phyloP scores from a whole-genome alignment of 2,113 vertebrate species.

The Arvicanthis niloticus region DNA sequence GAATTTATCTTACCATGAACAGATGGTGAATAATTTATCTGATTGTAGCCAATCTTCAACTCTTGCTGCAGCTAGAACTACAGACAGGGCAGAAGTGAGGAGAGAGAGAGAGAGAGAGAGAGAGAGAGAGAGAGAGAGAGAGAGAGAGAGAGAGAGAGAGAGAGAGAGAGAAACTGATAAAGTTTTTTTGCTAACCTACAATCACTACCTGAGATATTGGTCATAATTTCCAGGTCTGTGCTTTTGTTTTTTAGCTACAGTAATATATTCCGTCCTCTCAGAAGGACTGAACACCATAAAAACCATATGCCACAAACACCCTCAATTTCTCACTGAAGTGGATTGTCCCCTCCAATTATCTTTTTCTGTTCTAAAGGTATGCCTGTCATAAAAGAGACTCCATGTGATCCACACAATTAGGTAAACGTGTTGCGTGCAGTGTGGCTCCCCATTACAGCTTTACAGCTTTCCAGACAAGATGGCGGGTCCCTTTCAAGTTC shows the following conservation, averaged over 20 bases:
- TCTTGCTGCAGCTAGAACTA: conserved; percentile 36
- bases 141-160: neutral
- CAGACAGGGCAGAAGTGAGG: neutral
- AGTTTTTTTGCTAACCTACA: neutral
- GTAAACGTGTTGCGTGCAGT: neutral
- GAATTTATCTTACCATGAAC: conserved; percentile 59
- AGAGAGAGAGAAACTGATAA: neutral
- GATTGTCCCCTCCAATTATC: neutral
- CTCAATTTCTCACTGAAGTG: neutral
- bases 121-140: neutral
- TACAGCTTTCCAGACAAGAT: neutral
- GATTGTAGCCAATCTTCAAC: conserved; percentile 47
- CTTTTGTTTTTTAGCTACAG: neutral
- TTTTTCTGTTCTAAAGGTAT: neutral
- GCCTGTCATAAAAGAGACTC: neutral
- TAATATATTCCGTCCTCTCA: neutral
- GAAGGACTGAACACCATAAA: neutral
- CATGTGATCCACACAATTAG: neutral
- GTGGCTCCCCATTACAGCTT: neutral
- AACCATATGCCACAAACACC: neutral
- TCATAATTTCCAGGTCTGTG: neutral
- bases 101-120: neutral
- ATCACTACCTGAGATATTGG: neutral
- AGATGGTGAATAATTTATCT: conserved; percentile 55
- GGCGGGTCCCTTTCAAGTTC: neutral